Conservation (phyloP, 2,888 invertebrate genomes). For the Caenorhabditis sulstoni region DNA sequence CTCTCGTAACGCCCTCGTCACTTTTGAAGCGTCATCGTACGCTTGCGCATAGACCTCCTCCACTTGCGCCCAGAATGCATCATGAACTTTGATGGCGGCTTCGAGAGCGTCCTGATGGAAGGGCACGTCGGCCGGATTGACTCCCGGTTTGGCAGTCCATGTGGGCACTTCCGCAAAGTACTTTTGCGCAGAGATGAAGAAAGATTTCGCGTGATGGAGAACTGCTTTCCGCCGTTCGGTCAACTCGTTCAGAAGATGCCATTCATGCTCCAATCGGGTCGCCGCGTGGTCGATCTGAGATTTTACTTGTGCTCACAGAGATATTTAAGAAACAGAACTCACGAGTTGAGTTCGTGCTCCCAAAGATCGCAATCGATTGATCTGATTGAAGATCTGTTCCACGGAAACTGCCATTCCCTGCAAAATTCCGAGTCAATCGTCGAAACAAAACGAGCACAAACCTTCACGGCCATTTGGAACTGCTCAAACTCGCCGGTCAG, state of each 20-base stretch:
- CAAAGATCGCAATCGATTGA: conserved; percentile 6
- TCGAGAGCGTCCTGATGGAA: conserved; percentile 62
- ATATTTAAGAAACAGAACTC: background rate
- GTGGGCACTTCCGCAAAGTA: conserved; percentile 67
- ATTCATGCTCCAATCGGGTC: conserved; percentile 63
- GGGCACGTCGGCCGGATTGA: conserved; percentile 66
- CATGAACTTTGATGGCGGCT: conserved; percentile 60
- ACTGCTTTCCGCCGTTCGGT: conserved; percentile 25
- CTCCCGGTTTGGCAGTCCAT: conserved; percentile 72
- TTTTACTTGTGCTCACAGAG: background rate
- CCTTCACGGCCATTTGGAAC: conserved; percentile 35
- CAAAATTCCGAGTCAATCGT: conserved; percentile 6
- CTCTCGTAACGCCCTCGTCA: conserved; percentile 58
- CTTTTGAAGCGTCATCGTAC: conserved; percentile 44
- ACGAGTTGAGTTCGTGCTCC: conserved; percentile 24
- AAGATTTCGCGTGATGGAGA: conserved; percentile 32
- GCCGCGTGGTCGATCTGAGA: conserved; percentile 55
- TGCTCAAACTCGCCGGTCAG: conserved; percentile 51
- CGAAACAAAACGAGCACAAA: background rate
- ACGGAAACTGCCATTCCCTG: conserved; percentile 65
- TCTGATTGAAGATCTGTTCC: conserved; percentile 51
- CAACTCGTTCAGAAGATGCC: conserved; percentile 58
- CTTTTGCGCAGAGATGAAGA: conserved; percentile 54
- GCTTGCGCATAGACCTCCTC: conserved; percentile 65
- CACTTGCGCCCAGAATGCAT: conserved; percentile 54